Conservation (phyloP, 1,140 invertebrate genomes). For the Cherax destructor region DNA sequence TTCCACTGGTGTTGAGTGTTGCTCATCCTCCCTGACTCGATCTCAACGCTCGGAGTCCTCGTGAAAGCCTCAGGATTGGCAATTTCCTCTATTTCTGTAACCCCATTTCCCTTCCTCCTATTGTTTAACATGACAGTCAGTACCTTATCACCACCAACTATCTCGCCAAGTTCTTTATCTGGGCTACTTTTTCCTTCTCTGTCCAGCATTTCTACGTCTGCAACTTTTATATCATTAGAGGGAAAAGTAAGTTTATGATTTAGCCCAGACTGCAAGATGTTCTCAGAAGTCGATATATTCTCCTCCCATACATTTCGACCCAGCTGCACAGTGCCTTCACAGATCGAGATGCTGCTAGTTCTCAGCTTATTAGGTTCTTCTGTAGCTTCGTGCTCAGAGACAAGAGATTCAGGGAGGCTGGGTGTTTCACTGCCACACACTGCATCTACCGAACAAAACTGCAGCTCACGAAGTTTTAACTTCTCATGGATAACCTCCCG, state of each 20-base stretch:
- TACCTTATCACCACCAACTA: background rate
- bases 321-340: slow-evolving; percentile 1
- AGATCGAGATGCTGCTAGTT: background rate
- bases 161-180: background rate
- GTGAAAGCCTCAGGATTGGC: background rate
- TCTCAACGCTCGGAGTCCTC: background rate
- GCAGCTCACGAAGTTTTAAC: background rate
- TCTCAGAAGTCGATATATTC: background rate
- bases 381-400: slow-evolving; percentile 1
- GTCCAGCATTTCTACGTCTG: background rate
- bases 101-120: background rate
- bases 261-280: background rate
- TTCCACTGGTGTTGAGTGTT: background rate
- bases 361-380: background rate
- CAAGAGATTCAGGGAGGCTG: slow-evolving; percentile 1
- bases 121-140: background rate
- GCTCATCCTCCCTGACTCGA: background rate
- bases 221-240: background rate
- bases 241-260: background rate
- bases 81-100: background rate
- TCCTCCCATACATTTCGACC: slow-evolving; percentile 11
- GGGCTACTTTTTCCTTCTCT: background rate
- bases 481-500: background rate
- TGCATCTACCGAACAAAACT: slow-evolving; percentile 9
- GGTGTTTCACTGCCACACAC: background rate